Percentiles rank a stretch among this genome's conserved stretches.
phyloP scores from a whole-genome alignment of 2,888 invertebrate genomes.

The Aricia artaxerxes region DNA sequence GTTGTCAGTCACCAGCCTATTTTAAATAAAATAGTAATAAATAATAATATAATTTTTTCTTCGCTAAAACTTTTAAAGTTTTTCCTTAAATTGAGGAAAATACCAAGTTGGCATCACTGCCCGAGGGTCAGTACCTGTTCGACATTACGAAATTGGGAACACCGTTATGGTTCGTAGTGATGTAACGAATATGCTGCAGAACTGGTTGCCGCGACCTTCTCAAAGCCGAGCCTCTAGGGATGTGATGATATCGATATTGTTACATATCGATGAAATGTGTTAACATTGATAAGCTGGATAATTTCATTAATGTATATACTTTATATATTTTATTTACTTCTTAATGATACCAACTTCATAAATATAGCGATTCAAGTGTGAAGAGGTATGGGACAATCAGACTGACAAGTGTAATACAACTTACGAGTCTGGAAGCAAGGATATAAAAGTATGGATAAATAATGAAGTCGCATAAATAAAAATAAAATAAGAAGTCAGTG shows the following conservation, averaged over 20 bases:
- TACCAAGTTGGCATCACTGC: neutral
- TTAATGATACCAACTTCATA: too few species aligned
- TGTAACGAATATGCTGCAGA: constrained; percentile 27
- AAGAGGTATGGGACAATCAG: too few species aligned
- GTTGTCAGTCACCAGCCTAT: neutral
- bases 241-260: constrained; percentile 11
- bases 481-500: too few species aligned
- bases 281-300: neutral
- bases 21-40: neutral
- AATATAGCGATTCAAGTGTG: too few species aligned
- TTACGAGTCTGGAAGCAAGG: too few species aligned
- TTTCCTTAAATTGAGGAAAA: neutral
- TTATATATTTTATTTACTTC: neutral
- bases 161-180: constrained; percentile 29
- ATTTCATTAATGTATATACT: neutral
- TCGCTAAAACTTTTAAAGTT: neutral
- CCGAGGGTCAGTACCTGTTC: constrained; percentile 1
- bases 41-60: neutral
- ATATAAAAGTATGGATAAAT: too few species aligned
- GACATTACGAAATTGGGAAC: constrained; percentile 22
- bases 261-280: neutral
- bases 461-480: too few species aligned
- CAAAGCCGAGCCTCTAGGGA: constrained; percentile 22
- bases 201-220: constrained; percentile 27
- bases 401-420: too few species aligned